Evolutionary conservation across 2,797 vertebrate genomes (phyloP), one percentile per base, ranked within the genome.

Genomic region (Pangasius djambal): DNA sequence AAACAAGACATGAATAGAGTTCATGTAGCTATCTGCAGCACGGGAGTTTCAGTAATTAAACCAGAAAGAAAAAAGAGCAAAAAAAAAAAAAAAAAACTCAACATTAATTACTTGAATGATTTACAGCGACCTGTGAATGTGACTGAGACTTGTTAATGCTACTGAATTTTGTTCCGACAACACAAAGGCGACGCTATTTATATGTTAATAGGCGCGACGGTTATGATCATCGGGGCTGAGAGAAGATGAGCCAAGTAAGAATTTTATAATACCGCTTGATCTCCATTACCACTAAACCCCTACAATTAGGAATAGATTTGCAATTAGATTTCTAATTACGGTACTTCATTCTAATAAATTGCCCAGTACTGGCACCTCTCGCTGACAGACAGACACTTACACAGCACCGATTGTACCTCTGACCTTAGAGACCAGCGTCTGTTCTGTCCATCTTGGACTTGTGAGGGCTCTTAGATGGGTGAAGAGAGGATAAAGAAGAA

Each of bases 401-500:
- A 25, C 67, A 65, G 31, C 67, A 82, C 57, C 63, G 34, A 78
- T 78, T 48, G 59, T 82, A 52, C 50, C 83, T 75, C 44, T 83
- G 85, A 74, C 74, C 86, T 77, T 20, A 25, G 44, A 34, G 37
- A 13, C 34, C 28, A 28, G 40, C 0, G 15, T 69, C 52, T 57
- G 28, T 86, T 69, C 78, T 52, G 70, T 50, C 83, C 44, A 52
- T 69, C 65, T 74, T 77, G 40, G 69, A 86, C 57, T 50, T 63
- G 22, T 55, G 86, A 61, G 77, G 28, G 40, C 52, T 59, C 67
- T 31, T 50, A 34, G 86, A 44, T 55, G 75, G 63, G 81, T 34
- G 22, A 6, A 40, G 28, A 74, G 52, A 81, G 70, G 57, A 91
- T 92, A 89, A 91, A 89, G 88, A 84, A 84, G 83, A 87, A 83